Evolutionary conservation across 2,113 vertebrate species (phyloP).

Genomic region (Dermatemys mawii): DNA sequence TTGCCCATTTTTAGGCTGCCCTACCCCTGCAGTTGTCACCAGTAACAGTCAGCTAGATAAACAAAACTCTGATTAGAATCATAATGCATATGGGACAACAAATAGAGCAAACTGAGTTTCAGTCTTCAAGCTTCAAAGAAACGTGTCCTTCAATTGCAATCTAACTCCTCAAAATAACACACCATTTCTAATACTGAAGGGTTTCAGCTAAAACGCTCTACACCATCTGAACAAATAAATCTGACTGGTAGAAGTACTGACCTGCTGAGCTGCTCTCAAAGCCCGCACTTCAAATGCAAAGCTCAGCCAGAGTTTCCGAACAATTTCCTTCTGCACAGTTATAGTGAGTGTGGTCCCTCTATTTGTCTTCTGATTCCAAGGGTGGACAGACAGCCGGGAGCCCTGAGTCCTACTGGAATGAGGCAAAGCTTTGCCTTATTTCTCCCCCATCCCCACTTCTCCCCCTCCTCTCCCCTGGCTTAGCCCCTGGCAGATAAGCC

Average conservation of each 20-base stretch:
- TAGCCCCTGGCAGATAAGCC: constrained; percentile 70
- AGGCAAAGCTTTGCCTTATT: constrained; percentile 43
- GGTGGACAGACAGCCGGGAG: constrained; percentile 68
- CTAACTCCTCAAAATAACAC: neutral
- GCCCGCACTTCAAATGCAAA: neutral
- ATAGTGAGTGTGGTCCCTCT: neutral
- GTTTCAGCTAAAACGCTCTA: neutral
- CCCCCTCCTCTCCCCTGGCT: neutral
- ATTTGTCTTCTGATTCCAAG: constrained; percentile 38
- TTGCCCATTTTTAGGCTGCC: neutral
- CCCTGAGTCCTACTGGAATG: constrained; percentile 45
- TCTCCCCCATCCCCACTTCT: too few species aligned
- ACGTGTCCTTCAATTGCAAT: neutral
- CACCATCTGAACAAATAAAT: neutral
- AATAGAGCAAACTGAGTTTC: neutral
- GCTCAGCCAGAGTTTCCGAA: constrained; percentile 2
- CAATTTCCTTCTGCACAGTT: constrained; percentile 17
- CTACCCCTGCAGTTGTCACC: neutral
- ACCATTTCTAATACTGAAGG: neutral
- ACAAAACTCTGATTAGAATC: neutral
- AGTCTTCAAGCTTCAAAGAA: neutral
- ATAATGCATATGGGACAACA: neutral
- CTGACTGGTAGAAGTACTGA: constrained; percentile 72
- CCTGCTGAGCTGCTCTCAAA: constrained; percentile 71
- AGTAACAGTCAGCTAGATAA: neutral